Percentiles rank a stretch among this genome's conserved stretches.
phyloP scores from a whole-genome alignment of 37 sponge, comb jelly and placozoan genomes.

The Eunapius fragilis region DNA sequence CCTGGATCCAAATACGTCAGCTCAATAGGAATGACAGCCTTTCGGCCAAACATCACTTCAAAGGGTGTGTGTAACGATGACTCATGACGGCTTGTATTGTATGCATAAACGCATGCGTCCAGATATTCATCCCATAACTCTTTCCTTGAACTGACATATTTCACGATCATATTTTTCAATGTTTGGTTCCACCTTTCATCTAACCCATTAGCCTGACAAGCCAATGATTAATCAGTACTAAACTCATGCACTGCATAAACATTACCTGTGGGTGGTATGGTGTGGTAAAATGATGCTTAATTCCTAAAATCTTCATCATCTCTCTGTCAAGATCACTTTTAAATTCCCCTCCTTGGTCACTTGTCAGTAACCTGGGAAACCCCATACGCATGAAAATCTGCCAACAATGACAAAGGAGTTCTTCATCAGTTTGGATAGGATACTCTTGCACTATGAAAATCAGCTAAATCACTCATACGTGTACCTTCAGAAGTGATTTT shows the following conservation, averaged over 20 bases:
- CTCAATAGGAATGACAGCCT: conserved; percentile 33
- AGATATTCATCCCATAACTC: conserved; percentile 24
- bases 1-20: not conserved
- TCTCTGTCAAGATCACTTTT: conserved; percentile 37
- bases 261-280: conserved; percentile 39
- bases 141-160: conserved; percentile 24
- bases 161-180: conserved; percentile 34
- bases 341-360: conserved; percentile 40
- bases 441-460: not conserved
- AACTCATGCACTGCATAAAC: not conserved
- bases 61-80: conserved; percentile 29
- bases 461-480: not conserved
- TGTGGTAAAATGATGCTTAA: conserved; percentile 33
- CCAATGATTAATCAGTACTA: not conserved
- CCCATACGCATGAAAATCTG: conserved; percentile 54
- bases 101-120: conserved; percentile 37
- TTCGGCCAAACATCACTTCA: conserved; percentile 53
- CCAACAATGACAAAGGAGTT: not conserved
- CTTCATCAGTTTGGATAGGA: conserved; percentile 1
- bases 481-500: conserved; percentile 32
- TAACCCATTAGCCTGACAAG: conserved; percentile 31
- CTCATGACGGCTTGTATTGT: conserved; percentile 38
- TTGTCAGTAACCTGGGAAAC: conserved; percentile 26
- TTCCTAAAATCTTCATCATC: conserved; percentile 13
- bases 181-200: conserved; percentile 47